phyloP scores from a whole-genome alignment of 2,888 invertebrate species.

The Torymus texanus region DNA sequence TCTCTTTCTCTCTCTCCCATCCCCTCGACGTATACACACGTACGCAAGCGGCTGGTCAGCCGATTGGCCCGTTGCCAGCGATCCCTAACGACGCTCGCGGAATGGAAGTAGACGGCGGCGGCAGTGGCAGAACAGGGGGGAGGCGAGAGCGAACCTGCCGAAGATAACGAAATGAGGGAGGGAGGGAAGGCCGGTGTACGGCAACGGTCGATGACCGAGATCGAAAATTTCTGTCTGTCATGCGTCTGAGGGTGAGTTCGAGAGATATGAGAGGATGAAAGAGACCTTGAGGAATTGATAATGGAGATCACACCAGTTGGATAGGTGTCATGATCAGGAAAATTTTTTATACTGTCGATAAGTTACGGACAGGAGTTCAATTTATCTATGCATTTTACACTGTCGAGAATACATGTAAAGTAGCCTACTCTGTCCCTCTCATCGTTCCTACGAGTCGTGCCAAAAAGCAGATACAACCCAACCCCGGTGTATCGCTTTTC shows the following conservation, averaged over 20 bases:
- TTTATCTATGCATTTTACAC: too few relatives aligned
- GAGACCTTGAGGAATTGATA: background rate
- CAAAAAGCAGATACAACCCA: too few relatives aligned
- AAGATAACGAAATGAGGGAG: constrained; percentile 53
- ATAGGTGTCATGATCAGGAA: too few relatives aligned
- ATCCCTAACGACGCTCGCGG: constrained; percentile 71
- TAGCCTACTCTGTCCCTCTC: too few relatives aligned
- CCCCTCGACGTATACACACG: background rate
- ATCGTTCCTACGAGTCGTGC: too few relatives aligned
- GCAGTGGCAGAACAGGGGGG: constrained; percentile 23
- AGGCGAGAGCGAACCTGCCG: constrained; percentile 28
- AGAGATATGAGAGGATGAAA: background rate
- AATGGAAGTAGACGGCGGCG: constrained; percentile 18
- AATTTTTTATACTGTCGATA: too few relatives aligned
- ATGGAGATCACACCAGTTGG: background rate
- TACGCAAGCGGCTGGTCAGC: constrained; percentile 64
- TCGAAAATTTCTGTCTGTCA: constrained; percentile 28
- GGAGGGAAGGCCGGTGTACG: background rate
- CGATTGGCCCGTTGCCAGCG: constrained; percentile 73
- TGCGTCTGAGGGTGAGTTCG: background rate
- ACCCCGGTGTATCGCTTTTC: constrained; percentile 33
- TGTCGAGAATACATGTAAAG: too few relatives aligned
- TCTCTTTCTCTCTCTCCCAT: background rate
- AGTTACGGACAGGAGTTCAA: too few relatives aligned
- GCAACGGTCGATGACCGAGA: constrained; percentile 7